These are phyloP conservation scores for Odontothrips loti DNA, from an alignment of 2,888 invertebrate genomes.

Conservation along the genomic window DNA sequence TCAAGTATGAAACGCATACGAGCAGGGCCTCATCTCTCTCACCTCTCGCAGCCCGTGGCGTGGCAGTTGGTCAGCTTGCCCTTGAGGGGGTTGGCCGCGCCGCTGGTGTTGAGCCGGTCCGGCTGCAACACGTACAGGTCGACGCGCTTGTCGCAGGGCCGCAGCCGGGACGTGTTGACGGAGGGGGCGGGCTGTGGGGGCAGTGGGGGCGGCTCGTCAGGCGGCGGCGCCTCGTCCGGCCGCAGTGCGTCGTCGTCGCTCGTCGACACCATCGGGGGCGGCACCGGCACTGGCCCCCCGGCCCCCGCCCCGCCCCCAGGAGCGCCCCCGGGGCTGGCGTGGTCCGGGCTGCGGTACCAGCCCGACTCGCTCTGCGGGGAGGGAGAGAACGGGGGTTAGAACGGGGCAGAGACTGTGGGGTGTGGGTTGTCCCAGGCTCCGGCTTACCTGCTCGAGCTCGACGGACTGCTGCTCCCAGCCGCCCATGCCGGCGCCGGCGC, in stretches of 20 bases:
- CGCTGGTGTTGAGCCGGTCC: constrained; percentile 69
- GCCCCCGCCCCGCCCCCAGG: constrained; percentile 42
- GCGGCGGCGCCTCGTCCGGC: constrained; percentile 45
- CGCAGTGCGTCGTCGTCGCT: constrained; percentile 28
- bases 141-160: constrained; percentile 82
- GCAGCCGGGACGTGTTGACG: constrained; percentile 45
- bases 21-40: constrained; percentile 33
- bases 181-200: constrained; percentile 27
- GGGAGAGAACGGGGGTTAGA: constrained; percentile 47
- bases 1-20: neutral
- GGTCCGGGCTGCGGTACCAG: constrained; percentile 3
- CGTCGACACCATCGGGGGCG: constrained; percentile 13
- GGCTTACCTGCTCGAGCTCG: constrained; percentile 50
- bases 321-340: constrained; percentile 41
- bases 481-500: neutral
- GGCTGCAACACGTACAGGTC: constrained; percentile 82
- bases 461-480: constrained; percentile 49
- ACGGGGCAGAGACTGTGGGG: no score
- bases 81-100: constrained; percentile 77
- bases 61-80: constrained; percentile 86
- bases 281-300: constrained; percentile 36
- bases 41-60: constrained; percentile 82
- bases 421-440: no score
- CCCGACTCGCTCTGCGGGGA: neutral
- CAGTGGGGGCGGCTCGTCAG: constrained; percentile 40